Base-by-base conservation (phyloP, 2,113 vertebrate species). In the Alligator mississippiensis region DNA sequence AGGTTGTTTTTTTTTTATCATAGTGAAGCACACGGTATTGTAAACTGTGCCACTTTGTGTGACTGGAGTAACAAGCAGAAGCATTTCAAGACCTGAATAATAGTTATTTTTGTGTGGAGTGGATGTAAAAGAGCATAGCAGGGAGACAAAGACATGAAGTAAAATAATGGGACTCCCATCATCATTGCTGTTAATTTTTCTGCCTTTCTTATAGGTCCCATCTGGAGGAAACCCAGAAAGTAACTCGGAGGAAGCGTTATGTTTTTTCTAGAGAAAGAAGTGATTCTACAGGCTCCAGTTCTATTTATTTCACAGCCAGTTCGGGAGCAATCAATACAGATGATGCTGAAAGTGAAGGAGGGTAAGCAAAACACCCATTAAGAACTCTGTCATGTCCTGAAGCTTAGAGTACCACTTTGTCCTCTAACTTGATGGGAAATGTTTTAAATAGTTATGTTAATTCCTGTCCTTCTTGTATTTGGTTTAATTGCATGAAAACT, bases 301-400 rank as follows among this genome's bases (percentile, higher is more conserved):
- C 99, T 3, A 97, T 99, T 91, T 99, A 99, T 93, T 99, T 99
- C 97, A 99, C 98, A 0, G 98, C 99, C 86, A 98, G 98, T 88
- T 98, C 98, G 0, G 98, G 98, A 17, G 10, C 96, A 6, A 28
- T 86, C 34, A 98, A 97, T 2, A 98, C 97, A 0, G 98, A 98
- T 3, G 99, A 98, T n/a, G 98, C 97, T 0, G 99, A 99, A 96
- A 99, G 99, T 0, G 99, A 99, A 91, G 99, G 98, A 1, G 99
- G 99, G 99, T 99, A 93, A 93, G 99, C 88, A 21, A 24, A 75
- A 27, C 76, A 2, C 7, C 6, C 2, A 25, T 28, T 11, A 9
- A 21, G 25, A 11, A 14, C 47, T 47, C 47, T 47, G 47, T 47
- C 47, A 47, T 47, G 47, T 47, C 47, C 47, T 47, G 47, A 47